Percentiles rank a stretch among this genome's conserved stretches.
Conservation (phyloP, 2,113 vertebrate species). For the Lampris incognitus region DNA sequence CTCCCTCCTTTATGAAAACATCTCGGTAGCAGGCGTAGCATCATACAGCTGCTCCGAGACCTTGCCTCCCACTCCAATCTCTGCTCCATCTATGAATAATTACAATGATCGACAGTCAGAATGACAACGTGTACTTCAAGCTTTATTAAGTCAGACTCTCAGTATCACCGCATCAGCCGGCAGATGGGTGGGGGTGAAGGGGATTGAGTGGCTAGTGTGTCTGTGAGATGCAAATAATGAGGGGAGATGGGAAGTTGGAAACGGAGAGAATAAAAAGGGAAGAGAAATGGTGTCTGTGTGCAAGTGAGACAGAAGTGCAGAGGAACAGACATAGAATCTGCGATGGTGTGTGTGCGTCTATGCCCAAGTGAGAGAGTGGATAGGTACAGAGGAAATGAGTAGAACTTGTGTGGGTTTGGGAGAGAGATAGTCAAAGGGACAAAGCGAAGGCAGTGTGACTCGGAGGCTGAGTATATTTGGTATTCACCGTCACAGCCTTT, state of each 20-base stretch:
- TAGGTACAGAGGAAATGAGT: too few species aligned
- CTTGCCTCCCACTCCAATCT: constrained; percentile 74
- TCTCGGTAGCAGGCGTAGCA: constrained; percentile 42
- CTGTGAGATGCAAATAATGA: constrained; percentile 56
- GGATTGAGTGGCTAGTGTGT: background rate
- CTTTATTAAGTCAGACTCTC: constrained; percentile 77
- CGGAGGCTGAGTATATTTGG: background rate
- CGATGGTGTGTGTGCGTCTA: background rate
- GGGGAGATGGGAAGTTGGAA: constrained; percentile 44
- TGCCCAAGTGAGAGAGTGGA: background rate
- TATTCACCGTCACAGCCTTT: constrained; percentile 3
- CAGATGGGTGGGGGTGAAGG: constrained; percentile 43
- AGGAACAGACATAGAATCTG: background rate
- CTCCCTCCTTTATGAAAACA: constrained; percentile 25
- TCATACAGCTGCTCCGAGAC: constrained; percentile 63
- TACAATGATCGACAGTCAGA: constrained; percentile 76
- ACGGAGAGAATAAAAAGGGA: constrained; percentile 29
- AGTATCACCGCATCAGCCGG: constrained; percentile 66
- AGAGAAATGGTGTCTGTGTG: background rate
- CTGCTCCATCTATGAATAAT: constrained; percentile 77
- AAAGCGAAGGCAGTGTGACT: background rate
- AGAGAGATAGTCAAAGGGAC: background rate
- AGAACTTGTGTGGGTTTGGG: background rate
- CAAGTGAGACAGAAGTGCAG: background rate
- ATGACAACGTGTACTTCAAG: constrained; percentile 78